Percentiles rank a stretch among this genome's conserved stretches.
These are phyloP conservation scores for Eidolon dupreanum DNA, from an alignment of 2,797 vertebrate genomes.

Conservation along the genomic window DNA sequence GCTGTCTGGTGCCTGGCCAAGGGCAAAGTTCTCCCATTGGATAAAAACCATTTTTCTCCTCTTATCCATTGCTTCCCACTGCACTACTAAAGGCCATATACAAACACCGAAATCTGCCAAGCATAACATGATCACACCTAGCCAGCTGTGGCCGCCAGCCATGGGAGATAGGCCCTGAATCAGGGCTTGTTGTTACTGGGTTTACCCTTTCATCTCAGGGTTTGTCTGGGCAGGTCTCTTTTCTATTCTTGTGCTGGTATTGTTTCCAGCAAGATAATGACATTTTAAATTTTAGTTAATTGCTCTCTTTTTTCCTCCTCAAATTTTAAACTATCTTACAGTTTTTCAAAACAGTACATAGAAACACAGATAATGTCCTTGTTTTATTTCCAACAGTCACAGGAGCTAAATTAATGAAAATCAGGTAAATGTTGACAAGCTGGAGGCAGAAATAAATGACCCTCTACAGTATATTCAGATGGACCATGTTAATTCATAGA, in stretches of 20 bases:
- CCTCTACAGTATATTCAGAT: neutral
- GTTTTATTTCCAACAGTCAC: neutral
- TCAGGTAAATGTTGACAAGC: neutral
- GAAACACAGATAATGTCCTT: neutral
- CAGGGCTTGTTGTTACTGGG: neutral
- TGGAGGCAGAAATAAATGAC: neutral
- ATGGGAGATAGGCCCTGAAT: slow-evolving; percentile 59
- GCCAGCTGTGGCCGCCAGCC: slow-evolving; percentile 51
- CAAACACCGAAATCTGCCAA: slow-evolving; percentile 71
- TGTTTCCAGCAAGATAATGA: slow-evolving; percentile 30
- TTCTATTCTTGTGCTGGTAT: neutral
- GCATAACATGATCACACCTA: slow-evolving; percentile 78
- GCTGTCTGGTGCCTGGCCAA: slow-evolving; percentile 70
- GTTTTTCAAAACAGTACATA: slow-evolving; percentile 46
- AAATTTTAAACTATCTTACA: neutral
- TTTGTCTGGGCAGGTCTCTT: neutral
- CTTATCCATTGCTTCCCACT: slow-evolving; percentile 65
- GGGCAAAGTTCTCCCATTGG: slow-evolving; percentile 47
- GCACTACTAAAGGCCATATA: slow-evolving; percentile 42
- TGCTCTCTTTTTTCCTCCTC: neutral
- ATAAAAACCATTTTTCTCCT: slow-evolving; percentile 67
- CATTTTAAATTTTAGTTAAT: neutral
- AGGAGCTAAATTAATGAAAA: neutral
- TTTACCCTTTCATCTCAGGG: neutral
- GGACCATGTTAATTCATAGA: neutral